Evolutionary conservation across 1,140 invertebrate species (phyloP), one percentile per base, ranked within the genome.

Genomic region (Papilio glaucus): DNA sequence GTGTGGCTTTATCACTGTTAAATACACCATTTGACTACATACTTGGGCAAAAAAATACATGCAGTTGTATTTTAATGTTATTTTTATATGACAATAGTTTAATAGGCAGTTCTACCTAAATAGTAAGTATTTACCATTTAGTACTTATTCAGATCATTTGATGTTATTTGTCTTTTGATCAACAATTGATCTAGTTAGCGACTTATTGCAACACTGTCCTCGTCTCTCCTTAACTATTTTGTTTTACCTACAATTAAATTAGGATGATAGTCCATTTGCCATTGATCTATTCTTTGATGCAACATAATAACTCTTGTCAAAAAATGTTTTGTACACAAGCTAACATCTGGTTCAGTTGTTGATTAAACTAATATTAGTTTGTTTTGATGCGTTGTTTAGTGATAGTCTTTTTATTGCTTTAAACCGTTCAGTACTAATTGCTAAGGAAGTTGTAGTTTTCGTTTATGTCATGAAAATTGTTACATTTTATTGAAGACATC

Each of bases 331-430:
- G n/a, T n/a, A n/a, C n/a, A n/a, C n/a, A n/a, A n/a, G n/a, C n/a
- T n/a, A n/a, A 45, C 7, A 18, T 49, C 15, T 21, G 45, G 45
- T 49, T 49, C 45, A 49, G 9, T 49, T 49, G 45, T 49, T 49
- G 45, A 10, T 49, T 21, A 8, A 21, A 49, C 21, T 49, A 0
- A 33, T 33, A 6, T 21, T 45, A 18, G 42, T 5, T 9, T 10
- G n/a, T n/a, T n/a, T 13, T 13, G 13, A 41, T 13, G 13, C 45
- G 21, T 49, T 8, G 21, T 21, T 21, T 49, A 21, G 45, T 21
- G 7, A 9, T 18, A 49, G 3, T 49, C 15, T 18, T 49, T 49
- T 21, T 21, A 49, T 6, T 33, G 7, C 15, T 49, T 21, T 49
- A 49, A 49, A 49, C 45, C 18, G 9, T 21, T 49, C 15, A 8